Conservation (phyloP, 2,113 vertebrate species). For the Nannobrachium achirus region DNA sequence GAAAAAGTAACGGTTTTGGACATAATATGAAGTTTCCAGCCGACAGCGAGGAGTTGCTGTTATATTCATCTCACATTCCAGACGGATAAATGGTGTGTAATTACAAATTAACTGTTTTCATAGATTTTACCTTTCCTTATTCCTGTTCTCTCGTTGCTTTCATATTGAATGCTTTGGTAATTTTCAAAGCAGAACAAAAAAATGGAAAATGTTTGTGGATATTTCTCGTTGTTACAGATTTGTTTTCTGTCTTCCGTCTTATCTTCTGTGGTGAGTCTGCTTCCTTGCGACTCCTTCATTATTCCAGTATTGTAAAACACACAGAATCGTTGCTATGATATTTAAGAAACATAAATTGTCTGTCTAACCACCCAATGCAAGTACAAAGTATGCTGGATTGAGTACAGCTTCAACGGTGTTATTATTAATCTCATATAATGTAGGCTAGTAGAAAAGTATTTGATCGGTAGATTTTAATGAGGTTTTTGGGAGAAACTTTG, state of each 20-base stretch:
- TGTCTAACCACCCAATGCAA: too few species aligned
- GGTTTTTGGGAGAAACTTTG: too few species aligned
- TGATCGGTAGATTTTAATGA: too few species aligned
- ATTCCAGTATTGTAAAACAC: not conserved
- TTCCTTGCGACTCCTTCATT: not conserved
- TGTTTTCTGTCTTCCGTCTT: not conserved
- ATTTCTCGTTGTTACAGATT: too few species aligned
- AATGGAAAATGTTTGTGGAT: not conserved
- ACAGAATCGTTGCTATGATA: not conserved
- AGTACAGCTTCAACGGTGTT: too few species aligned
- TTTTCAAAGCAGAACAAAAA: not conserved
- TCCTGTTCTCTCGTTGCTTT: not conserved
- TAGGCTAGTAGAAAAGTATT: too few species aligned
- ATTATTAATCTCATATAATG: too few species aligned
- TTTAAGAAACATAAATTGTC: not conserved
- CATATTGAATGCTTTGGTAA: slow-evolving; percentile 1
- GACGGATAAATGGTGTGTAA: slow-evolving; percentile 4
- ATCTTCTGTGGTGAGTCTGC: not conserved
- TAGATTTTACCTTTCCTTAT: not conserved
- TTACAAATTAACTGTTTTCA: slow-evolving; percentile 2
- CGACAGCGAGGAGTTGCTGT: too few species aligned
- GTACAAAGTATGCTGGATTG: too few species aligned
- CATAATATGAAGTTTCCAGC: too few species aligned
- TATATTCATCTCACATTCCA: not conserved
- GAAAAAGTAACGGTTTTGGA: too few species aligned